A percentile compares a stretch with the other conserved stretches of the same genome.
Conservation (phyloP, 2,797 vertebrate genomes). For the Meda fulgida region DNA sequence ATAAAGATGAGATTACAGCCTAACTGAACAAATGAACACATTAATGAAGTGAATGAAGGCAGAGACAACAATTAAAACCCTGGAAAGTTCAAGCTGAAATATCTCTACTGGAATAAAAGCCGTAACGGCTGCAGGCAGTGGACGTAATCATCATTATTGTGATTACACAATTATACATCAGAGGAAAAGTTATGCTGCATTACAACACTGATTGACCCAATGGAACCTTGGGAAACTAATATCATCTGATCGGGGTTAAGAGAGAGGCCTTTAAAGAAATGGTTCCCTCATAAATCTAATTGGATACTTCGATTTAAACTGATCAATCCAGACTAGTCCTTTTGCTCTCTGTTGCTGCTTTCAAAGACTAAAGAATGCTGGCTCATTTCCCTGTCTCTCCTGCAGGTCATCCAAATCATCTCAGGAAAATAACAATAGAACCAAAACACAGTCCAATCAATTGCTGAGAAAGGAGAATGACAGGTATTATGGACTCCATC, state of each 20-base stretch:
- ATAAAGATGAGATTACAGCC: slow-evolving; percentile 61
- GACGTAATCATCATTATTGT: slow-evolving; percentile 45
- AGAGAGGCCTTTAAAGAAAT: slow-evolving; percentile 13
- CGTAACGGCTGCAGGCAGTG: slow-evolving; percentile 27
- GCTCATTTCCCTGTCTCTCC: not conserved
- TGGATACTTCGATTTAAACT: not conserved
- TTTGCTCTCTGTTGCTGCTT: not conserved
- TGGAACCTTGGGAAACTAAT: not conserved
- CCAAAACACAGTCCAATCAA: not conserved
- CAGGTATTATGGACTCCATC: not conserved
- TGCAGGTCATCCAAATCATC: not conserved
- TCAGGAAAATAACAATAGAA: slow-evolving; percentile 1
- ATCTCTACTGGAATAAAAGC: slow-evolving; percentile 28
- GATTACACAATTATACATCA: slow-evolving; percentile 51
- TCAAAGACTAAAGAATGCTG: not conserved
- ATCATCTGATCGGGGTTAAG: slow-evolving; percentile 19
- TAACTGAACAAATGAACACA: slow-evolving; percentile 71
- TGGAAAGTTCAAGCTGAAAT: slow-evolving; percentile 38
- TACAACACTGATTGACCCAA: slow-evolving; percentile 34
- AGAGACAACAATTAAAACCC: slow-evolving; percentile 27
- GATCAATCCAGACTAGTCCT: slow-evolving; percentile 1
- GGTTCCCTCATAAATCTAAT: not conserved
- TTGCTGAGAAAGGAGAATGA: not conserved
- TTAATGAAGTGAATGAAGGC: slow-evolving; percentile 72
- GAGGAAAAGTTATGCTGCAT: slow-evolving; percentile 12